These are phyloP conservation scores for Limnephilus auricula DNA, from an alignment of 2,888 invertebrate species.

Conservation along the genomic window DNA sequence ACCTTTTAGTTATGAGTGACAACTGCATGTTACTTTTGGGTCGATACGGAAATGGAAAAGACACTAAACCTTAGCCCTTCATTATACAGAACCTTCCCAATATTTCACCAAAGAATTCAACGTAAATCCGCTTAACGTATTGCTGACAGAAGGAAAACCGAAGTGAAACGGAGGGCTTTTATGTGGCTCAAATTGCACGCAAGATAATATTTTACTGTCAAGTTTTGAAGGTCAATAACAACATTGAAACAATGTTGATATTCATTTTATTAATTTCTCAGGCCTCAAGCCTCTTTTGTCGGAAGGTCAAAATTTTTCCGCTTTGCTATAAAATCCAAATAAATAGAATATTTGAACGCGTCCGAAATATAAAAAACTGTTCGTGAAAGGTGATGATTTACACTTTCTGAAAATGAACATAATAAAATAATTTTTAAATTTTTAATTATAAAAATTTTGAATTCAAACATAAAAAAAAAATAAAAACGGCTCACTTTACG, in stretches of 20 bases:
- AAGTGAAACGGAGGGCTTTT: not conserved
- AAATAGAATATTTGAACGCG: too few relatives aligned
- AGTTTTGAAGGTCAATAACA: not conserved
- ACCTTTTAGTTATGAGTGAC: not conserved
- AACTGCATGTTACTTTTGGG: not conserved
- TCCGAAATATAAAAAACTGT: too few relatives aligned
- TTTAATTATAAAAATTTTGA: too few relatives aligned
- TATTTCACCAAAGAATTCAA: not conserved
- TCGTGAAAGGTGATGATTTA: too few relatives aligned
- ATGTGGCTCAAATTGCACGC: not conserved
- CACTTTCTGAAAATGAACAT: too few relatives aligned
- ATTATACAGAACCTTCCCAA: not conserved
- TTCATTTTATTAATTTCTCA: too few relatives aligned
- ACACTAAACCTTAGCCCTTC: not conserved
- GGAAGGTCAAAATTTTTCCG: too few relatives aligned
- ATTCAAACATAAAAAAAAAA: too few relatives aligned
- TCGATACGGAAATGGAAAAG: not conserved
- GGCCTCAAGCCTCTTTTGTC: too few relatives aligned
- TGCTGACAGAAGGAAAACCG: not conserved
- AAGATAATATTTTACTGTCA: not conserved
- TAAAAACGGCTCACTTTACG: too few relatives aligned
- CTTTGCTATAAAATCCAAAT: too few relatives aligned
- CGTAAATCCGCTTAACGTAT: not conserved
- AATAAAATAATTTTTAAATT: too few relatives aligned
- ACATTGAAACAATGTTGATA: not conserved